Evolutionary conservation across 2,888 invertebrate species (phyloP).

Genomic region (Diarsia mendica): DNA sequence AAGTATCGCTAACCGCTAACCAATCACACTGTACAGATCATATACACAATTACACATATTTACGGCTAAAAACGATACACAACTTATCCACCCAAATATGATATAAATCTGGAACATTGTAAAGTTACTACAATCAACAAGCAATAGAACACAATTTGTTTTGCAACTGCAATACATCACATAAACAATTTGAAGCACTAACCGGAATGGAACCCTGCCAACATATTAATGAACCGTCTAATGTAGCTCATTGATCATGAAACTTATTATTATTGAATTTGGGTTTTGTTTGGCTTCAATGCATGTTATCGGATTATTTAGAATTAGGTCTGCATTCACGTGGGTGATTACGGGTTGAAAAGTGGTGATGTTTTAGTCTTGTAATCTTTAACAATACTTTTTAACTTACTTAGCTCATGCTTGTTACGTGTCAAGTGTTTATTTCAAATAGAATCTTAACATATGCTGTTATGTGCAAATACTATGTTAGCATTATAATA

Average conservation of each 20-base stretch:
- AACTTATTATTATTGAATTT: slow-evolving; percentile 36
- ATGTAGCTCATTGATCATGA: slow-evolving; percentile 45
- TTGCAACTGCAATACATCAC: slow-evolving; percentile 41
- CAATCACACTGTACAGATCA: too few relatives aligned
- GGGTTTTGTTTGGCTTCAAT: not conserved
- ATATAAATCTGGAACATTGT: not conserved
- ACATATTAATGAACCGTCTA: slow-evolving; percentile 55
- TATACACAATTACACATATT: not conserved
- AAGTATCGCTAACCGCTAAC: too few relatives aligned
- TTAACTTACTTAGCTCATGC: not conserved
- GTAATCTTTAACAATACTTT: not conserved
- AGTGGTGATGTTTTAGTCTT: not conserved
- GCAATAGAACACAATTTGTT: slow-evolving; percentile 36
- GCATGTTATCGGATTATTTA: not conserved
- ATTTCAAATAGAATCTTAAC: too few relatives aligned
- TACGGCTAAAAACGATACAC: not conserved
- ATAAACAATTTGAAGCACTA: slow-evolving; percentile 48
- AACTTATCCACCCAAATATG: not conserved
- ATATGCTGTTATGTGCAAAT: too few relatives aligned
- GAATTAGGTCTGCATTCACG: not conserved
- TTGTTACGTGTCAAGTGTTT: too few relatives aligned
- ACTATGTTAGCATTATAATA: too few relatives aligned
- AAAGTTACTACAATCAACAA: slow-evolving; percentile 14
- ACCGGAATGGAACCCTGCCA: slow-evolving; percentile 52
- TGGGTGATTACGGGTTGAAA: not conserved